Evolutionary conservation across 2,797 vertebrate species (phyloP), one percentile per base, ranked within the genome.

Genomic region (Urocyon cinereoargenteus): DNA sequence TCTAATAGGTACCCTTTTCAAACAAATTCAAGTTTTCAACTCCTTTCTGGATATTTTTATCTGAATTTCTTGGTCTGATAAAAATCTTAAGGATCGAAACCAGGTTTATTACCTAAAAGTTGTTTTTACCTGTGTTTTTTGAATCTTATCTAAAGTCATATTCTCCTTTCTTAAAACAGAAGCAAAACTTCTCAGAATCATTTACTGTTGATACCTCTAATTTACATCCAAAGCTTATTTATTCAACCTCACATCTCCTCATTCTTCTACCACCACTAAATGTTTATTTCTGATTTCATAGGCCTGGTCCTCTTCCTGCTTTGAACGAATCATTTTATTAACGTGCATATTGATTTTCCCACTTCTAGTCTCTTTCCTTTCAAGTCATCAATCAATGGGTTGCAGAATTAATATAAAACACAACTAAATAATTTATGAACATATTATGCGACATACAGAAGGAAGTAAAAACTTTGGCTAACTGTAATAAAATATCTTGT

Each of bases 321-420:
- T 70, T 75, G 24, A 95, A 83, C 86, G 62, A 96, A 83, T 83
- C 61, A 81, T 83, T 62, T 45, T 64, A 87, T 87, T 68, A 96
- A 94, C 49, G 78, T 97, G 51, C 22, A 91, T 77, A 96, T 72
- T 77, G 53, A 94, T 97, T 92, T 89, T 57, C 72, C 79, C 89
- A 73, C 5, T 93, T 90, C 79, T 82, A 82, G 28, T 55, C 24
- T 70, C 88, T 97, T 89, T 34, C 15, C 55, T 88, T 90, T 64
- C 51, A 93, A 86, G 45, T 61, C 36, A 95, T 86, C 73, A 91
- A 45, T 66, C 49, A 87, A 3, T 73, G 53, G 40, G 18, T 22
- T 75, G 28, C 28, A 62, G 64, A 97, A 79, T 59, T 90, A 73
- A 68, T 91, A 89, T n/a, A 64, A 96, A 90, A 81, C 34, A 94